phyloP scores from a whole-genome alignment of 2,888 invertebrate species.

The Masnerella sp. region DNA sequence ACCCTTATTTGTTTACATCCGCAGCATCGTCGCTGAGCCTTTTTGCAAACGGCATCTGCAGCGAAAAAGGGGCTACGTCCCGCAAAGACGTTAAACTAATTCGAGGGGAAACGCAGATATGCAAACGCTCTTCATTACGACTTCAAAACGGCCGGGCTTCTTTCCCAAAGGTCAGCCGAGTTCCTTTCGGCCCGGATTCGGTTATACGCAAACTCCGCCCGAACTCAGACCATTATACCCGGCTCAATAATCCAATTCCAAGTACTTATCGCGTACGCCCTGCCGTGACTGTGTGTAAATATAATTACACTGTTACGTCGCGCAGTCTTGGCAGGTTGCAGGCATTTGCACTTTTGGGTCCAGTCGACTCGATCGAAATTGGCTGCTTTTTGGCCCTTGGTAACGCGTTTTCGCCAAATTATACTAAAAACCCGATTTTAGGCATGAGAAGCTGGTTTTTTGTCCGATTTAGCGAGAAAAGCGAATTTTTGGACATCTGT shows the following conservation, averaged over 20 bases:
- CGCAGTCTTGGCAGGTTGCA: conserved; percentile 17
- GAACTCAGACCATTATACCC: conserved; percentile 30
- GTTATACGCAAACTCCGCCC: conserved; percentile 30
- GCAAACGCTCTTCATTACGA: conserved; percentile 36
- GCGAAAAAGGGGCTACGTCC: conserved; percentile 18
- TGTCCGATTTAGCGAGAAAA: no score
- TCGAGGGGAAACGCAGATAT: conserved; percentile 28
- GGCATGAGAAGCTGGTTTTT: no score
- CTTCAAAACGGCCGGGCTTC: conserved; percentile 18
- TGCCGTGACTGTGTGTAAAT: conserved; percentile 23
- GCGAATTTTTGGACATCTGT: no score
- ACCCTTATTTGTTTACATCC: neutral
- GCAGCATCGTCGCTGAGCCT: neutral
- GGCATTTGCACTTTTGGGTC: neutral
- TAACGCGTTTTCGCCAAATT: no score
- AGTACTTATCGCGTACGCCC: conserved; percentile 31
- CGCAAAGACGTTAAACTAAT: conserved; percentile 25
- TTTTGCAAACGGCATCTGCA: conserved; percentile 5
- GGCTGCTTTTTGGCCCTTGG: no score
- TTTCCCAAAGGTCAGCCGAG: conserved; percentile 17
- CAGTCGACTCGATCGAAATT: no score
- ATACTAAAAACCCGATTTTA: no score
- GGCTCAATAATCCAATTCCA: conserved; percentile 45
- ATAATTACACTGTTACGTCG: conserved; percentile 27
- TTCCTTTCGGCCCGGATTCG: conserved; percentile 11